Evolutionary conservation across 2,888 invertebrate genomes (phyloP).

Genomic region (Esperia sulphurella): DNA sequence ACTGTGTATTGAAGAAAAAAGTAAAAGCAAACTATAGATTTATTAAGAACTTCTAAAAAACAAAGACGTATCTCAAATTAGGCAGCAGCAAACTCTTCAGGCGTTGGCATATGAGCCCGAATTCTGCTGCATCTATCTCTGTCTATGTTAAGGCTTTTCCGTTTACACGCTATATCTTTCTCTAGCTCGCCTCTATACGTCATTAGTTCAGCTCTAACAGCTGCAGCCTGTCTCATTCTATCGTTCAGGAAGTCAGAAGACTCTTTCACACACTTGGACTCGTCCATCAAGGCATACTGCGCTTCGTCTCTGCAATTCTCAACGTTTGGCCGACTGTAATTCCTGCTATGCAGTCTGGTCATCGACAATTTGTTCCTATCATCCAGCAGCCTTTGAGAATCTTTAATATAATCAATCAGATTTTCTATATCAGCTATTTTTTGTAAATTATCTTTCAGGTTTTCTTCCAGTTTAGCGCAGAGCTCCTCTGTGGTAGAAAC

Average conservation of each 20-base stretch:
- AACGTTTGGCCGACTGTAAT: slow-evolving; percentile 84
- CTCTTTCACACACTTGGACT: slow-evolving; percentile 82
- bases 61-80: slow-evolving; percentile 20
- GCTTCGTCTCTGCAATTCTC: slow-evolving; percentile 91
- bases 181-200: slow-evolving; percentile 83
- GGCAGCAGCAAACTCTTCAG: slow-evolving; percentile 81
- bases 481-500: slow-evolving; percentile 87
- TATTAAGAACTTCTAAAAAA: not conserved
- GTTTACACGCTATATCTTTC: slow-evolving; percentile 84
- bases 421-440: slow-evolving; percentile 88
- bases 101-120: slow-evolving; percentile 84
- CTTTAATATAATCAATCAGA: slow-evolving; percentile 83
- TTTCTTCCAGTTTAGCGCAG: slow-evolving; percentile 83
- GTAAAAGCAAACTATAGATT: not conserved
- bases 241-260: slow-evolving; percentile 68
- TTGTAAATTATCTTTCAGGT: slow-evolving; percentile 84
- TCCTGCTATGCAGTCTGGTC: slow-evolving; percentile 87
- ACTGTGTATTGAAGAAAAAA: no score
- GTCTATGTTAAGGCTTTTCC: slow-evolving; percentile 84
- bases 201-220: slow-evolving; percentile 69
- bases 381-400: slow-evolving; percentile 84
- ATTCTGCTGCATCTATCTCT: slow-evolving; percentile 80
- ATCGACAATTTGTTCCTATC: slow-evolving; percentile 89
- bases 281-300: slow-evolving; percentile 86
- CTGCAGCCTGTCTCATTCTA: slow-evolving; percentile 82